Conservation (phyloP, 2,113 vertebrate species). For the Suricata suricatta region DNA sequence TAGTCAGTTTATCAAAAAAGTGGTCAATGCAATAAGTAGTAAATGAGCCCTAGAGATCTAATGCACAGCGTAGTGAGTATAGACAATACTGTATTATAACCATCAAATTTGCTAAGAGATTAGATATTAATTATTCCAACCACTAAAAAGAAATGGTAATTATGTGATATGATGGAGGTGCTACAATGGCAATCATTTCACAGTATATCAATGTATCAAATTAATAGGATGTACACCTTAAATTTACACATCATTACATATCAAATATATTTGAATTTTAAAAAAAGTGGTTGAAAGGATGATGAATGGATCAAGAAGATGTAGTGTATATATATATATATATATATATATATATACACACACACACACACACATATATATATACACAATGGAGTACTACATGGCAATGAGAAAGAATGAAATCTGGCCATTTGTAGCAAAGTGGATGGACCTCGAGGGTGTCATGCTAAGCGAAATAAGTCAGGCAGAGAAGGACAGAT, state of each 20-base stretch:
- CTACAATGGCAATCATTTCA: background rate
- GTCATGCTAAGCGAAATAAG: too few relatives aligned
- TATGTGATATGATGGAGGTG: background rate
- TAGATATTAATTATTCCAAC: background rate
- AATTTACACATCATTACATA: background rate
- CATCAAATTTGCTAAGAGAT: background rate
- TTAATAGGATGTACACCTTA: background rate
- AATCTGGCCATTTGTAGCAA: too few relatives aligned
- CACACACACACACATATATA: too few relatives aligned
- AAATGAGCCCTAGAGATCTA: background rate
- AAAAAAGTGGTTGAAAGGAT: background rate
- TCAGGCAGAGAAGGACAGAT: too few relatives aligned
- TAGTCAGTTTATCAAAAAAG: background rate
- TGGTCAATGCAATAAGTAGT: background rate
- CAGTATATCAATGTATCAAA: background rate
- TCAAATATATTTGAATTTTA: background rate
- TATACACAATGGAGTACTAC: too few relatives aligned
- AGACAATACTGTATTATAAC: background rate
- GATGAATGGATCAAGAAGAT: too few relatives aligned
- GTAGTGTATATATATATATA: too few relatives aligned
- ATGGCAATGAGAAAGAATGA: too few relatives aligned
- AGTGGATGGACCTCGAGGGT: too few relatives aligned
- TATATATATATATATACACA: too few relatives aligned
- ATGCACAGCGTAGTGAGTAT: background rate
- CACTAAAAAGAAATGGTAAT: background rate